Percentiles rank a stretch among this genome's conserved stretches.
These are phyloP conservation scores for Hydrolagus affinis DNA, from an alignment of 2,113 vertebrate genomes.

Conservation along the genomic window DNA sequence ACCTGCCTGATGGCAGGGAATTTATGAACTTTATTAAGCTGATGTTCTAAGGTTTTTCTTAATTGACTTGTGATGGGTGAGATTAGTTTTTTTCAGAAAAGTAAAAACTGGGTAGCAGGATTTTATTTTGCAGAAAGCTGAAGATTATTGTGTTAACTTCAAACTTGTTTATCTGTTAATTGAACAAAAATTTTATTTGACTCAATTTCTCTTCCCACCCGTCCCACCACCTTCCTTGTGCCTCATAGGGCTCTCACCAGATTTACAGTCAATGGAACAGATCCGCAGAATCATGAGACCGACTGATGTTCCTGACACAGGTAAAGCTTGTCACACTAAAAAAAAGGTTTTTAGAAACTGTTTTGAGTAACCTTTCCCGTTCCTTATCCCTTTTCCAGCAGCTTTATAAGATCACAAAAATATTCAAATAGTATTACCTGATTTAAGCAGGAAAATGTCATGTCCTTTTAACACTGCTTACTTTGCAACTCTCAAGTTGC, in stretches of 20 bases:
- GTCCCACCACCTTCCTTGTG: background rate
- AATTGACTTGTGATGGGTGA: background rate
- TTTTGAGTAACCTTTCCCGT: no score
- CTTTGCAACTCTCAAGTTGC: no score
- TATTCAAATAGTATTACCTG: no score
- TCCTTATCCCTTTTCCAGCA: no score
- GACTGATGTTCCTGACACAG: slow-evolving; percentile 90
- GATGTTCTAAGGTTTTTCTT: background rate
- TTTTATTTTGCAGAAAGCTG: background rate
- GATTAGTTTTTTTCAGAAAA: no score
- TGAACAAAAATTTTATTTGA: background rate
- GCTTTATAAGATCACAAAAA: no score
- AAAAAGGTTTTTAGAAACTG: no score
- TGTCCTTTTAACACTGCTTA: no score
- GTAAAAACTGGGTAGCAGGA: background rate
- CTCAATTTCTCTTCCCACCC: background rate
- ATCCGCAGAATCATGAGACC: slow-evolving; percentile 93
- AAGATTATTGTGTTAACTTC: background rate
- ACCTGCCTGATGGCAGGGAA: background rate
- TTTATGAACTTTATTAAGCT: background rate
- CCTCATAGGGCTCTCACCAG: slow-evolving; percentile 76
- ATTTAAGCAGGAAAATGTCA: no score
- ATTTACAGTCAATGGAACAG: slow-evolving; percentile 91
- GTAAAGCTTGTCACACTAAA: slow-evolving; percentile 45
- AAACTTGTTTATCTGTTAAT: background rate